These are phyloP conservation scores for Cheilosia pagana DNA, from an alignment of 2,888 invertebrate genomes.

Conservation along the genomic window DNA sequence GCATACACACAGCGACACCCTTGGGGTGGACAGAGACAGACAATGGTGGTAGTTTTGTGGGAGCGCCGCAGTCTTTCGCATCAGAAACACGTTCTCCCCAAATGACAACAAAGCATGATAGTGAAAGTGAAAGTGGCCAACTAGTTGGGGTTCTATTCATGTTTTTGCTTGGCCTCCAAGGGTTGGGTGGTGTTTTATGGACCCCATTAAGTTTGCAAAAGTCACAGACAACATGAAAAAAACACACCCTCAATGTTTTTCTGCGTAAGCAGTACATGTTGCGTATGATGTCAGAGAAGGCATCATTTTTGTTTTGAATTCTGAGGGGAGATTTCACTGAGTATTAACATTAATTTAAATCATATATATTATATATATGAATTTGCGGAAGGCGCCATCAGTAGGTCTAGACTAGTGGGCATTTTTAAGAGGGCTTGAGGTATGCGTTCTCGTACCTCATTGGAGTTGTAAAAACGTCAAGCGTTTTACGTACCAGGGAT, in stretches of 20 bases:
- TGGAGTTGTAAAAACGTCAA: background rate
- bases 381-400: conserved; percentile 36
- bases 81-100: conserved; percentile 28
- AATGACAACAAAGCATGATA: conserved; percentile 45
- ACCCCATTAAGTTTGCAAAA: conserved; percentile 20
- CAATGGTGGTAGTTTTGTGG: conserved; percentile 26
- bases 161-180: conserved; percentile 21
- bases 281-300: conserved; percentile 48
- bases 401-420: conserved; percentile 21
- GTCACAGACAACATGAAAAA: conserved; percentile 14
- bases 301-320: conserved; percentile 8
- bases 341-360: conserved; percentile 2
- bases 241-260: conserved; percentile 38
- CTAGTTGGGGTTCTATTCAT: conserved; percentile 23
- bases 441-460: background rate
- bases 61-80: conserved; percentile 44
- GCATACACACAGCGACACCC: background rate
- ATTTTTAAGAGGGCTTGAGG: background rate
- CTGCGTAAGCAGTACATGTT: conserved; percentile 11
- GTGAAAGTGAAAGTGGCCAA: conserved; percentile 28
- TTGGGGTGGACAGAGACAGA: conserved; percentile 13
- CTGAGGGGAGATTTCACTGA: background rate
- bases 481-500: background rate
- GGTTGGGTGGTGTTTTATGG: conserved; percentile 42
- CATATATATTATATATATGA: conserved; percentile 11